Conservation (phyloP, 2,113 vertebrate species). For the Acrocephalus kingi region DNA sequence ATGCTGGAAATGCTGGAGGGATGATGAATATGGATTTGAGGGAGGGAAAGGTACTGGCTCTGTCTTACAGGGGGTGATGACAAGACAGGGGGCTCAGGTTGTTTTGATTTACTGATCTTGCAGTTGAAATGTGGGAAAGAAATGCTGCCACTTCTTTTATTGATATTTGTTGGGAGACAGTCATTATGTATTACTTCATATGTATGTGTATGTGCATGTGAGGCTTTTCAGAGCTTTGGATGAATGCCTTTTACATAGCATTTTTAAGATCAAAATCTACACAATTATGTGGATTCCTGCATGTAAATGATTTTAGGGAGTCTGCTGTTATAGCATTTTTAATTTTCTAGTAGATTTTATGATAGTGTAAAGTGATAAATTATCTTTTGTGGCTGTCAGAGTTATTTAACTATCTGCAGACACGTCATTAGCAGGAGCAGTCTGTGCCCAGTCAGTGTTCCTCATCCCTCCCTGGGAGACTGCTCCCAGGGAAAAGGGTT, state of each 20-base stretch:
- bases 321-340: constrained; percentile 55
- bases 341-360: constrained; percentile 63
- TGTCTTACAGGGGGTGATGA: background rate
- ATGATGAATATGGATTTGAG: background rate
- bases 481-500: background rate
- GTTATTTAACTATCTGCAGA: constrained; percentile 44
- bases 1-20: background rate
- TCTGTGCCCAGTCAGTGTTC: background rate
- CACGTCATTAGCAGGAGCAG: background rate
- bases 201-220: constrained; percentile 13
- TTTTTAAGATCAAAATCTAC: constrained; percentile 63
- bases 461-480: background rate
- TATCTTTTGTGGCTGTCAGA: constrained; percentile 31
- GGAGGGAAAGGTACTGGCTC: background rate
- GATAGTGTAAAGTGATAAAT: constrained; percentile 57
- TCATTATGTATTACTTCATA: constrained; percentile 1
- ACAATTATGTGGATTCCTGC: constrained; percentile 64
- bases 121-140: background rate
- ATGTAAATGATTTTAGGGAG: constrained; percentile 64
- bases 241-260: constrained; percentile 40
- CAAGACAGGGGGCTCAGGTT: background rate
- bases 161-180: constrained; percentile 22
- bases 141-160: background rate
- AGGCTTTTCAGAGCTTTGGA: constrained; percentile 49
- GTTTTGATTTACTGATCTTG: background rate